Percentiles rank a stretch among this genome's conserved stretches.
Evolutionary conservation across 2,113 vertebrate species (phyloP).

Genomic region (Stegostoma tigrinum): DNA sequence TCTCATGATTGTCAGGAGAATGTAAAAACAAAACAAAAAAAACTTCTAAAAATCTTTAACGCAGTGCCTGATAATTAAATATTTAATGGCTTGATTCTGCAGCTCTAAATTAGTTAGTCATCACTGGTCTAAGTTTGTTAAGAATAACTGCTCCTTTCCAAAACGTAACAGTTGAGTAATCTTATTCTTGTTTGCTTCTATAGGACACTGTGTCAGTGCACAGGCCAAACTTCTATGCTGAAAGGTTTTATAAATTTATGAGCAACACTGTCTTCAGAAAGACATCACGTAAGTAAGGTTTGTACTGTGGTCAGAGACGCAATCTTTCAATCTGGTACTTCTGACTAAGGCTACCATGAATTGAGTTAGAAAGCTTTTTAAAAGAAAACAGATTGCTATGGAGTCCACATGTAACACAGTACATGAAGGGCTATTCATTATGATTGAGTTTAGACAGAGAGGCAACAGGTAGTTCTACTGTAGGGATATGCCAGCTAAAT

Average conservation of each 20-base stretch:
- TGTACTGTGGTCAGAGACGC: neutral
- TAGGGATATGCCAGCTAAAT: neutral
- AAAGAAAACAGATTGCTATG: neutral
- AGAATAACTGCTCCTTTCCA: neutral
- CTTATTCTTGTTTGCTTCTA: constrained; percentile 41
- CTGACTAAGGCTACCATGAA: neutral
- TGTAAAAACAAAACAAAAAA: neutral
- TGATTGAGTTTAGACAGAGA: neutral
- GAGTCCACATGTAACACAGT: neutral
- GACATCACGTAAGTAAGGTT: constrained; percentile 78
- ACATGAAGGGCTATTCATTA: neutral
- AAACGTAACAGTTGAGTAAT: neutral
- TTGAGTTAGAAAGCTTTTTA: neutral
- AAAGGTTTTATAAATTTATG: constrained; percentile 97
- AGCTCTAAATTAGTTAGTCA: neutral
- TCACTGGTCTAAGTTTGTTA: neutral
- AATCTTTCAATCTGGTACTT: neutral
- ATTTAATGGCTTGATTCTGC: neutral
- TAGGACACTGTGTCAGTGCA: constrained; percentile 96
- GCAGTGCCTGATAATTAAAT: neutral
- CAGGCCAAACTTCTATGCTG: constrained; percentile 91
- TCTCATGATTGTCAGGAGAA: neutral
- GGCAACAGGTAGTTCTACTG: neutral
- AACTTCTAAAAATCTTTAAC: neutral
- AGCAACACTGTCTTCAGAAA: constrained; percentile 87